Conservation (phyloP, 2,113 vertebrate species). For the Phaethornis superciliosus region DNA sequence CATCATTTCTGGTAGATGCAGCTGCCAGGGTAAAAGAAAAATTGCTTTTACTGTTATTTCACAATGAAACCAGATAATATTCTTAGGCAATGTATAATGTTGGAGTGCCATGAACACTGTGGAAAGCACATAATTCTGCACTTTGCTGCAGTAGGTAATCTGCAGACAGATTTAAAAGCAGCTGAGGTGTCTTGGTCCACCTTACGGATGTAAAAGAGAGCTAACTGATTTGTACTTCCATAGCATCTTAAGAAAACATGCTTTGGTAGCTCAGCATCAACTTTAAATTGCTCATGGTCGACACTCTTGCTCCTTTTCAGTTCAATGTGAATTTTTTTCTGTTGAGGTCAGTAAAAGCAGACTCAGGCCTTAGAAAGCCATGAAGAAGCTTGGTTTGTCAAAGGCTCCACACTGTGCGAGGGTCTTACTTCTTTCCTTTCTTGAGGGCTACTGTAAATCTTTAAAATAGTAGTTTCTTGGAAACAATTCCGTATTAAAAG, state of each 20-base stretch:
- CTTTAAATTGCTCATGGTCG: not conserved
- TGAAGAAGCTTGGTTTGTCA: no score
- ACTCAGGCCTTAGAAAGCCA: no score
- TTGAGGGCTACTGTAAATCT: not conserved
- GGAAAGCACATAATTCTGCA: not conserved
- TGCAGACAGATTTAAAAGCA: not conserved
- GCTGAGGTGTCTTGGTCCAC: not conserved
- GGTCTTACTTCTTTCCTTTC: not conserved
- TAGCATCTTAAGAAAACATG: not conserved
- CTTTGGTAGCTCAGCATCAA: not conserved
- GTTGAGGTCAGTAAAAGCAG: not conserved
- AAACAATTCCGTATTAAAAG: constrained; percentile 1
- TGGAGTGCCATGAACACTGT: not conserved
- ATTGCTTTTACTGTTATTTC: not conserved
- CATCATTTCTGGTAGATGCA: not conserved
- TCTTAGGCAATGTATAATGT: not conserved
- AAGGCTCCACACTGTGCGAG: not conserved
- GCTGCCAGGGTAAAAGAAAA: not conserved
- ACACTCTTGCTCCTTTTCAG: not conserved
- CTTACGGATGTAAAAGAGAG: not conserved
- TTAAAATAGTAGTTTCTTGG: not conserved
- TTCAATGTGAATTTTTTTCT: not conserved
- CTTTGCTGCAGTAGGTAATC: not conserved
- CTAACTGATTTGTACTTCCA: not conserved
- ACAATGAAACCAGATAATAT: not conserved